These are phyloP conservation scores for Xiphophorus hellerii DNA, from an alignment of 2,113 vertebrate genomes.

Conservation along the genomic window DNA sequence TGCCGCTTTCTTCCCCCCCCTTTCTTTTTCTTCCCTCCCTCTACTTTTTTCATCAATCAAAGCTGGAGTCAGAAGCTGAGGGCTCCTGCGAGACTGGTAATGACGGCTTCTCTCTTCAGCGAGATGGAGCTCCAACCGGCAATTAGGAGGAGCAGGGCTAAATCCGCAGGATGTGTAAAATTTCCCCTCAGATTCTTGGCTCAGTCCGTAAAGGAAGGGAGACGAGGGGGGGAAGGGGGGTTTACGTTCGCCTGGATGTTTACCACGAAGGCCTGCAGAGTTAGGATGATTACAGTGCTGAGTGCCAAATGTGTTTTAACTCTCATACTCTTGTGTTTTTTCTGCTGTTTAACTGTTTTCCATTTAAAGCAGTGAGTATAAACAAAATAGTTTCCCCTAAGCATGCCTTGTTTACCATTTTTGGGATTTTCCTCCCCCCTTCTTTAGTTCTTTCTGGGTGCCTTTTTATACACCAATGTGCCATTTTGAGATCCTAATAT, in stretches of 20 bases:
- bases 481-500: conserved; percentile 42
- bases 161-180: conserved; percentile 77
- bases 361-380: conserved; percentile 4
- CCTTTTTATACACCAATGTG: conserved; percentile 44
- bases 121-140: conserved; percentile 76
- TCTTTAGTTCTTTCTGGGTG: conserved; percentile 17
- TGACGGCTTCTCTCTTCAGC: conserved; percentile 79
- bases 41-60: conserved; percentile 78
- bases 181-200: conserved; percentile 71
- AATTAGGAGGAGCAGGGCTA: conserved; percentile 74
- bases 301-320: conserved; percentile 56
- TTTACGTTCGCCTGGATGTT: conserved; percentile 59
- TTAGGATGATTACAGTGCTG: conserved; percentile 66
- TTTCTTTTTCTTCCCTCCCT: neutral
- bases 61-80: conserved; percentile 72
- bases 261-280: conserved; percentile 56
- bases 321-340: conserved; percentile 36
- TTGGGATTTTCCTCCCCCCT: neutral
- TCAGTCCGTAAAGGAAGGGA: conserved; percentile 8
- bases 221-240: conserved; percentile 35
- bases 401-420: conserved; percentile 18
- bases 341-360: conserved; percentile 20
- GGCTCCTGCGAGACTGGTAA: conserved; percentile 77
- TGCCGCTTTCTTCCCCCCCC: conserved; percentile 23
- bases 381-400: conserved; percentile 12